A percentile compares a stretch with the other conserved stretches of the same genome.
Evolutionary conservation across 2,888 invertebrate species (phyloP).

Genomic region (Cordylochernes scorpioides): DNA sequence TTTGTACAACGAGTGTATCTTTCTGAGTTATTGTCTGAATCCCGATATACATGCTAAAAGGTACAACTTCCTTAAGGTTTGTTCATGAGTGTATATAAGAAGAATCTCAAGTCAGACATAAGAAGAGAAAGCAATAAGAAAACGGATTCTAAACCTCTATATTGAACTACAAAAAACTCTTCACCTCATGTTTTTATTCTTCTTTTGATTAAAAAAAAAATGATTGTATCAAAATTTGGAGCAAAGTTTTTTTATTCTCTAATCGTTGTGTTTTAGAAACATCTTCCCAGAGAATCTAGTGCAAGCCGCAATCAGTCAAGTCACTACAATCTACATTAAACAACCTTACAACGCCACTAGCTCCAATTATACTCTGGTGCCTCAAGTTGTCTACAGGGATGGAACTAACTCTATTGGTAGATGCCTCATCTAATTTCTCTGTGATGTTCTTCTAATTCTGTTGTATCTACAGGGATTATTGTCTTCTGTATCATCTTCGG

Average conservation of each 20-base stretch:
- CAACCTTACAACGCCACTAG: constrained; percentile 8
- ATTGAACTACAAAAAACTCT: too few relatives aligned
- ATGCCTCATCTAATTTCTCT: constrained; percentile 3
- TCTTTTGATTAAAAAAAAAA: too few relatives aligned
- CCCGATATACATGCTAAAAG: too few relatives aligned
- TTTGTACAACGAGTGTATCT: too few relatives aligned
- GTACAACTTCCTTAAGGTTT: too few relatives aligned
- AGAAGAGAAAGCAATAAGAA: too few relatives aligned
- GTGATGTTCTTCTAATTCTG: too few relatives aligned
- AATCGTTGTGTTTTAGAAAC: constrained; percentile 23
- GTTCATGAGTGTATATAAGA: too few relatives aligned
- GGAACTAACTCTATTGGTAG: constrained; percentile 37
- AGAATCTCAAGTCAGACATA: too few relatives aligned
- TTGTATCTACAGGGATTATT: constrained; percentile 26
- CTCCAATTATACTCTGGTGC: constrained; percentile 5
- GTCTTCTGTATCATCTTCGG: constrained; percentile 34
- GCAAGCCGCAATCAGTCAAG: constrained; percentile 32
- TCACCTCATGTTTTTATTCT: too few relatives aligned
- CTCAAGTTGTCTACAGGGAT: constrained; percentile 23
- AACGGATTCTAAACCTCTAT: too few relatives aligned
- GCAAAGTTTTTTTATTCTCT: constrained; percentile 1
- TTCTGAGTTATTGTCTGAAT: too few relatives aligned
- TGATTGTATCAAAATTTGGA: constrained; percentile 15
- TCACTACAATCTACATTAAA: constrained; percentile 26
- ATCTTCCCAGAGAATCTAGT: constrained; percentile 34